phyloP scores from a whole-genome alignment of 2,797 vertebrate genomes.

The Myiothlypis coronata region DNA sequence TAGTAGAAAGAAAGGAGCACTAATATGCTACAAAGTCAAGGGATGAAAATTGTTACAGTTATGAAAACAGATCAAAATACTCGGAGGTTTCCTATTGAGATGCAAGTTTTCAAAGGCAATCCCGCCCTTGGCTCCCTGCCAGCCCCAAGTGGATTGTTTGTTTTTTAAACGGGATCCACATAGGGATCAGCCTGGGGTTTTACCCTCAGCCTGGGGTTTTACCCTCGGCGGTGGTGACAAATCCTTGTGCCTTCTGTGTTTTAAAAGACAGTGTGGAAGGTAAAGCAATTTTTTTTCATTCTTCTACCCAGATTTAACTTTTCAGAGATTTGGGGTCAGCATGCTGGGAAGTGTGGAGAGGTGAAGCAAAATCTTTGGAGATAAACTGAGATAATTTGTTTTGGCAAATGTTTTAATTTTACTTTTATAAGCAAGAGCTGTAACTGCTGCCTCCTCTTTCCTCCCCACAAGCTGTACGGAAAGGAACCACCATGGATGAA shows the following conservation, averaged over 20 bases:
- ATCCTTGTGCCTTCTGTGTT: neutral
- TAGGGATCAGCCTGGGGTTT: neutral
- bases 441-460: neutral
- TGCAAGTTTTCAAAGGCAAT: neutral
- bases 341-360: neutral
- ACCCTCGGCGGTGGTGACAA: neutral
- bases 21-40: neutral
- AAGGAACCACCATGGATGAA: neutral
- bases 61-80: constrained; percentile 33
- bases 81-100: constrained; percentile 1
- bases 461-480: neutral
- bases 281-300: neutral
- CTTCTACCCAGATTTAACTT: neutral
- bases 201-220: neutral
- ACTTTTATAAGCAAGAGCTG: neutral
- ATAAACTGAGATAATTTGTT: neutral
- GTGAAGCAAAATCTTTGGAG: neutral
- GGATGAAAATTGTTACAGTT: constrained; percentile 43
- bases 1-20: neutral
- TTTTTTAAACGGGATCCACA: constrained; percentile 33
- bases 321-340: neutral
- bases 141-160: constrained; percentile 27
- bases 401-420: neutral
- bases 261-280: neutral
- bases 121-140: neutral